Evolutionary conservation across 2,797 vertebrate genomes (phyloP).

Genomic region (Mormyrus hasselquistii): DNA sequence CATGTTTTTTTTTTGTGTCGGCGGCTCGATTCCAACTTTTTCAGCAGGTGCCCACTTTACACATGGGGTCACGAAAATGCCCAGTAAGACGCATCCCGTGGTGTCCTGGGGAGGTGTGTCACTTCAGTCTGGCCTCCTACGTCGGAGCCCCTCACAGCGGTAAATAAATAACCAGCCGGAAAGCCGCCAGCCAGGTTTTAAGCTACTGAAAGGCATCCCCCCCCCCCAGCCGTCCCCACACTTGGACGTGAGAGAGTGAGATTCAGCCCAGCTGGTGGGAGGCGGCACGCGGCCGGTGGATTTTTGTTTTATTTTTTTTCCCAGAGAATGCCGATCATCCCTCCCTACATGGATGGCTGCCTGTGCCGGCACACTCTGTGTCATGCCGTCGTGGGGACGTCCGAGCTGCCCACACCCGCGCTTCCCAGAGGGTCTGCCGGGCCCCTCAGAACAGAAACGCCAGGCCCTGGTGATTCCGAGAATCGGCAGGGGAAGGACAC

Average conservation of each 20-base stretch:
- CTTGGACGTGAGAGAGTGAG: slow-evolving; percentile 38
- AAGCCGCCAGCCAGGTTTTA: slow-evolving; percentile 34
- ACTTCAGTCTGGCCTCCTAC: slow-evolving; percentile 32
- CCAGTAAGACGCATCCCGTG: slow-evolving; percentile 32
- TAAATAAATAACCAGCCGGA: slow-evolving; percentile 46
- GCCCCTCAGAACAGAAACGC: background rate
- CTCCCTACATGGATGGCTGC: slow-evolving; percentile 42
- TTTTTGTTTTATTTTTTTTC: slow-evolving; percentile 10
- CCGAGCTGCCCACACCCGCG: slow-evolving; percentile 19
- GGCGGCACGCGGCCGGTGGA: background rate
- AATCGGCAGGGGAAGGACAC: slow-evolving; percentile 29
- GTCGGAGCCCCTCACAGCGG: slow-evolving; percentile 33
- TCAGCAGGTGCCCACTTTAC: slow-evolving; percentile 36
- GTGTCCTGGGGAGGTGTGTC: slow-evolving; percentile 37
- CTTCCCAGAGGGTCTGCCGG: slow-evolving; percentile 20
- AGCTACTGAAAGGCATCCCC: slow-evolving; percentile 36
- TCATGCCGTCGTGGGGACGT: slow-evolving; percentile 28
- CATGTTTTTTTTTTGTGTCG: background rate
- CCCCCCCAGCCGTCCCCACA: slow-evolving; percentile 29
- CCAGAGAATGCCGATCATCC: slow-evolving; percentile 25
- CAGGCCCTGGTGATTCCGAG: slow-evolving; percentile 17
- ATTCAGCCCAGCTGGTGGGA: slow-evolving; percentile 42
- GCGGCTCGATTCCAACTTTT: slow-evolving; percentile 31
- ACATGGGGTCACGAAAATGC: slow-evolving; percentile 41
- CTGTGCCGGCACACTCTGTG: slow-evolving; percentile 37